A percentile compares a stretch with the other conserved stretches of the same genome.
Evolutionary conservation across 2,113 vertebrate genomes (phyloP).

Genomic region (Circaetus cinerascens): DNA sequence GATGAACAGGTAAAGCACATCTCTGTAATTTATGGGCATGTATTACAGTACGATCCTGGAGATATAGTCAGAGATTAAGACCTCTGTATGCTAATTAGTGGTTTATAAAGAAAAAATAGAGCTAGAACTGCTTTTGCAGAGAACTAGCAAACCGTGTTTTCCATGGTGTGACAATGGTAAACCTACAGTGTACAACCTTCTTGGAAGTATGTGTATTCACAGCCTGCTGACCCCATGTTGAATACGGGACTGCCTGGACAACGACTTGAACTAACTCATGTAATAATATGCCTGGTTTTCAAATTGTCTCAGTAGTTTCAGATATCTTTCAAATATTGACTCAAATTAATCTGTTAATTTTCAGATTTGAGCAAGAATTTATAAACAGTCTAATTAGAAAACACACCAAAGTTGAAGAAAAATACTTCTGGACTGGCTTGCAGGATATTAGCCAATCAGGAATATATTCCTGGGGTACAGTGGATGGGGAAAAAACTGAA

Average conservation of each 20-base stretch:
- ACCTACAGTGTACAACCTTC: neutral
- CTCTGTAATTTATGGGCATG: neutral
- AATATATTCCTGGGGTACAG: conserved; percentile 85
- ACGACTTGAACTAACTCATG: neutral
- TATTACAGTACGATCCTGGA: neutral
- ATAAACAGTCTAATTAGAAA: conserved; percentile 86
- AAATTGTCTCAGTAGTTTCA: neutral
- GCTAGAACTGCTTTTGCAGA: neutral
- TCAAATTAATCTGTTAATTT: neutral
- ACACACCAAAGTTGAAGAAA: conserved; percentile 64
- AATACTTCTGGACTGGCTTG: conserved; percentile 89
- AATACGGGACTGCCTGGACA: neutral
- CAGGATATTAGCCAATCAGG: conserved; percentile 80
- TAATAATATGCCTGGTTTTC: neutral
- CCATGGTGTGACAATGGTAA: neutral
- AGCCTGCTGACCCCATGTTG: neutral
- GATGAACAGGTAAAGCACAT: conserved; percentile 79
- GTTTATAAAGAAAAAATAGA: neutral
- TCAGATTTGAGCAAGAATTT: conserved; percentile 94
- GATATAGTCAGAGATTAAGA: neutral
- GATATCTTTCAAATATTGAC: neutral
- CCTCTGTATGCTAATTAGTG: neutral
- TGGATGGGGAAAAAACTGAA: conserved; percentile 38
- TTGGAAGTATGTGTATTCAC: neutral
- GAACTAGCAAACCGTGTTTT: neutral